Base-by-base conservation (phyloP, 2,888 invertebrate genomes). In the Agonopterix subpropinquella region DNA sequence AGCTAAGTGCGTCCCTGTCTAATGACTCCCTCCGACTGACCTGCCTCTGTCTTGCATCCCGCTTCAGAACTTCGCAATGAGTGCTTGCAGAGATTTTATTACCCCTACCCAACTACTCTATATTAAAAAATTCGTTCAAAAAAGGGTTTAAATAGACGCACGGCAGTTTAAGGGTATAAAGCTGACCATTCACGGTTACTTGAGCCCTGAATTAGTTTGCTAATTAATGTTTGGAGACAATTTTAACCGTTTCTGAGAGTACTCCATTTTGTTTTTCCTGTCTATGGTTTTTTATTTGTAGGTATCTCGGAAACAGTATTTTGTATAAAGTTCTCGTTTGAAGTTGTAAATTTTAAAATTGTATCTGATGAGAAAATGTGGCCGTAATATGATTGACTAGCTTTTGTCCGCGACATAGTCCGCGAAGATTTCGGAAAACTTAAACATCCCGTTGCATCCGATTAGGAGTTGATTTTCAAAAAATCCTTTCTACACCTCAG, bases 61-160 rank as follows among this genome's bases (percentile, higher is more conserved):
- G 86, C 85, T 85, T 85, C 82, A 84, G 86, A 87, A 88, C 86
- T 88, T 88, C 83, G 28, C 82, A 85, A 85, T 81, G 86, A 88
- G 88, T 83, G 81, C 82, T 76, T 70, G 80, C 82, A 67, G 87
- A 88, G 88, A 88, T 87, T 88, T 88, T 81, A 88, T 88, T 87
- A 87, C 80, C 80, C 80, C 81, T 84, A 85, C 80, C 80, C 81
- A 85, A 85, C 86, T 85, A 84, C 81, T 77, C 71, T 80, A 81
- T 82, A 84, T 85, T 85, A 86, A 76, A 71, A 73, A 68, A 75
- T 69, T 61, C 8, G 10, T 63, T 69, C 59, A 57, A 62, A 70
- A 80, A 80, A 77, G 78, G 82, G 76, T 77, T 82, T 74, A 42
- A 76, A 76, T 69, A 71, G 73, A 80, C 73, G 74, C 73, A 68